phyloP scores from a whole-genome alignment of 1,140 invertebrate species.

The Tribolium castaneum region DNA sequence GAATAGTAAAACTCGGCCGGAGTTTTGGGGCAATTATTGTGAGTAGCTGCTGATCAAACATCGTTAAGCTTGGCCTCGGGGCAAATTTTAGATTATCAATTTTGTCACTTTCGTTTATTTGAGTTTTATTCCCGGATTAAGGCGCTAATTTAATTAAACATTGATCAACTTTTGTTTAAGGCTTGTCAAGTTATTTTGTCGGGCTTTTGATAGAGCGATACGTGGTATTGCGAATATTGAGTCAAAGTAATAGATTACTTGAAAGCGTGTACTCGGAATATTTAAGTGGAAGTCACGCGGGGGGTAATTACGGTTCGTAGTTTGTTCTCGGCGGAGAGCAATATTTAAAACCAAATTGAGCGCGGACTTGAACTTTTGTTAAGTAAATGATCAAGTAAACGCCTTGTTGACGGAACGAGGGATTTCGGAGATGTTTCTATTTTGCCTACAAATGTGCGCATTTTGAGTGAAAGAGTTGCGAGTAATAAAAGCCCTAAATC shows the following conservation, averaged over 20 bases:
- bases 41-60: conserved; percentile 17
- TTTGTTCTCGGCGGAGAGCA: background rate
- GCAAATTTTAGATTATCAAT: conserved; percentile 2
- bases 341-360: conserved; percentile 33
- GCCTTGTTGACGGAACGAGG: conserved; percentile 7
- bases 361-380: background rate
- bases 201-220: background rate
- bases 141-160: background rate
- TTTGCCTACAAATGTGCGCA: background rate
- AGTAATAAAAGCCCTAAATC: conserved; percentile 33
- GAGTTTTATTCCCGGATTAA: background rate
- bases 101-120: background rate
- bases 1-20: background rate
- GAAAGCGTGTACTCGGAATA: background rate
- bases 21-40: conserved; percentile 10
- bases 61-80: background rate
- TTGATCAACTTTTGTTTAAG: background rate
- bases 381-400: background rate
- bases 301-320: conserved; percentile 5
- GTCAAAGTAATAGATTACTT: background rate
- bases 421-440: conserved; percentile 11
- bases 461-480: background rate
- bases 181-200: background rate
- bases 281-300: conserved; percentile 2
- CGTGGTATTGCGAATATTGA: background rate